These are phyloP conservation scores for Siniperca undulata DNA, from an alignment of 2,797 vertebrate species.

Conservation along the genomic window DNA sequence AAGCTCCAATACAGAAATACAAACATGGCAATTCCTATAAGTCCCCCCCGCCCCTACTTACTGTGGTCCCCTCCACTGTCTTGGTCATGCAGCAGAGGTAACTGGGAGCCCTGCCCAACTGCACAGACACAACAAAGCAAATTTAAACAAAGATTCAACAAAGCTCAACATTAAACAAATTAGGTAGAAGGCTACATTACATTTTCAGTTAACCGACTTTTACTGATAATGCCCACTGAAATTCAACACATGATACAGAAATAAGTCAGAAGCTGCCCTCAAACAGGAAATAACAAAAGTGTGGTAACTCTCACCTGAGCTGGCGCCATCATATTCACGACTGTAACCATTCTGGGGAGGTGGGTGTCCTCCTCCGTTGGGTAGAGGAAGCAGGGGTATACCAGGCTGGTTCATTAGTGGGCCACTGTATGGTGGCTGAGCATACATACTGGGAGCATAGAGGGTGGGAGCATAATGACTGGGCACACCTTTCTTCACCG, in stretches of 20 bases:
- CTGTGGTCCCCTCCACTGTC: constrained; percentile 83
- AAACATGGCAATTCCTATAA: background rate
- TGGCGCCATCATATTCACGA: constrained; percentile 87
- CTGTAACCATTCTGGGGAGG: constrained; percentile 83
- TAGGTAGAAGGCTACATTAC: background rate
- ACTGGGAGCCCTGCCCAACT: constrained; percentile 92
- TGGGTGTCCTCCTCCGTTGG: constrained; percentile 61
- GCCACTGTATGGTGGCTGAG: constrained; percentile 80
- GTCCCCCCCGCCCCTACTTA: constrained; percentile 71
- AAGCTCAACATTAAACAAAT: background rate
- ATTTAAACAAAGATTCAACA: background rate
- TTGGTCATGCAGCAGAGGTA: constrained; percentile 88
- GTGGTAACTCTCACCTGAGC: constrained; percentile 84
- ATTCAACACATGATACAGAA: background rate
- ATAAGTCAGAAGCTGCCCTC: background rate
- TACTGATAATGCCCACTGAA: background rate
- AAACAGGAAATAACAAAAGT: fast-evolving
- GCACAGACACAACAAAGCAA: constrained; percentile 46
- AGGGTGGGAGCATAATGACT: constrained; percentile 86
- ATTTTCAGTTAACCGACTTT: background rate
- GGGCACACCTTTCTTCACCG: constrained; percentile 87
- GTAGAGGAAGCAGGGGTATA: constrained; percentile 82
- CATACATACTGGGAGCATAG: constrained; percentile 87
- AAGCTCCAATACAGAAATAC: background rate
- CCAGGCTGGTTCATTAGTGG: constrained; percentile 50